Evolutionary conservation across 92 coral and sea anemone genomes (phyloP).

Genomic region (Paragorgia papillata): DNA sequence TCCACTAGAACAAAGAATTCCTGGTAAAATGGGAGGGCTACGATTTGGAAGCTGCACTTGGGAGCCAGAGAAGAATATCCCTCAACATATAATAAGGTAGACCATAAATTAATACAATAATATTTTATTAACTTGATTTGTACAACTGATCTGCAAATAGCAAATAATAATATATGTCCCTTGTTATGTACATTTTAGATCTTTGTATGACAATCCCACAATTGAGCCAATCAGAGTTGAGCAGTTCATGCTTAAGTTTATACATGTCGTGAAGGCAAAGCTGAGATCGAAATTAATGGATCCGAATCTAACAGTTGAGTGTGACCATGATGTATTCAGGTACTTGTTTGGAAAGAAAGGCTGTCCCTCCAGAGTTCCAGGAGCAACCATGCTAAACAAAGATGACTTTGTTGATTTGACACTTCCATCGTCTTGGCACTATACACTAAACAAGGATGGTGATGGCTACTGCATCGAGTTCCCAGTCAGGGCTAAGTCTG

Average conservation of each 20-base stretch:
- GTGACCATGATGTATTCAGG: slow-evolving; percentile 39
- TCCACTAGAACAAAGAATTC: slow-evolving; percentile 29
- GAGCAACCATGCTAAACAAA: slow-evolving; percentile 32
- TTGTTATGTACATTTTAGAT: slow-evolving; percentile 13
- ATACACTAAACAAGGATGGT: slow-evolving; percentile 20
- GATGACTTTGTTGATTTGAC: slow-evolving; percentile 32
- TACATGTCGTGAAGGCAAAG: slow-evolving; percentile 31
- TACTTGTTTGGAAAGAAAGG: slow-evolving; percentile 14
- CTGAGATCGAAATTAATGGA: slow-evolving; percentile 26
- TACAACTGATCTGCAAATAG: neutral
- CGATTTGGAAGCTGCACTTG: slow-evolving; percentile 6
- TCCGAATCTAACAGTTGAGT: slow-evolving; percentile 19
- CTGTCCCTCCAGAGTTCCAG: slow-evolving; percentile 24
- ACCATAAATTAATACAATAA: neutral
- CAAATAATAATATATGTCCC: slow-evolving; percentile 17
- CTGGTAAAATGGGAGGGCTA: slow-evolving; percentile 30
- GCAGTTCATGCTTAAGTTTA: slow-evolving; percentile 19
- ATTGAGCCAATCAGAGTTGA: slow-evolving; percentile 27
- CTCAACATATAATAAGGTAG: slow-evolving; percentile 22
- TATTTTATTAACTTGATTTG: neutral
- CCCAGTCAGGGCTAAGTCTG: slow-evolving; percentile 37
- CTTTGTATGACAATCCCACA: slow-evolving; percentile 32
- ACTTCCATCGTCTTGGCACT: slow-evolving; percentile 32
- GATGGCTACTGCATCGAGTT: slow-evolving; percentile 40
- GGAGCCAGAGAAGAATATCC: too few species aligned